Evolutionary conservation across 1,140 invertebrate species (phyloP).

Genomic region (Riptortus pedestris): DNA sequence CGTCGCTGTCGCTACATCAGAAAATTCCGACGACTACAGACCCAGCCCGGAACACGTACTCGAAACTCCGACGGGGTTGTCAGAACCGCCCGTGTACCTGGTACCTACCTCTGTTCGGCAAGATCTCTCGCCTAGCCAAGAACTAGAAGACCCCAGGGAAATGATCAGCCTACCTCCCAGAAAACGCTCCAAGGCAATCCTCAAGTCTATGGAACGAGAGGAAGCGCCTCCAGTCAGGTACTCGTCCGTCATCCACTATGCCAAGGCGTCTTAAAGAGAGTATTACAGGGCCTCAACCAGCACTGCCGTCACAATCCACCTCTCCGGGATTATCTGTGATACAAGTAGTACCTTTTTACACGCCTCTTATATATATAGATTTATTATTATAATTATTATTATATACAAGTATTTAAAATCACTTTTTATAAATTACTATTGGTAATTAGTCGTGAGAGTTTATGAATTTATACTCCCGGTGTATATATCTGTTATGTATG

Average conservation of each 20-base stretch:
- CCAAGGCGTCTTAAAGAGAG: conserved; percentile 45
- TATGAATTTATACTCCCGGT: not conserved
- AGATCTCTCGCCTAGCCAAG: conserved; percentile 33
- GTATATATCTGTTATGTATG: conserved; percentile 2
- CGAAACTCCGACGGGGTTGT: conserved; percentile 29
- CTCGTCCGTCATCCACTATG: conserved; percentile 72
- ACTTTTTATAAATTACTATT: conserved; percentile 12
- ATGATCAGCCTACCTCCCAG: conserved; percentile 58
- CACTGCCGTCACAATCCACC: conserved; percentile 8
- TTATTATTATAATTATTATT: no score
- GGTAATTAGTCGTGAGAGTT: not conserved
- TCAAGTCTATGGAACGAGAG: conserved; percentile 51
- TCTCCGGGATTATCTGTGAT: conserved; percentile 15
- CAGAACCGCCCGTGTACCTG: conserved; percentile 34
- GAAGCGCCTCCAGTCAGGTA: conserved; percentile 46
- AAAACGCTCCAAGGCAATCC: conserved; percentile 66
- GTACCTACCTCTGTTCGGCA: conserved; percentile 18
- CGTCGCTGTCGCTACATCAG: conserved; percentile 32
- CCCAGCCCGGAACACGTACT: conserved; percentile 33
- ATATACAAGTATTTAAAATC: conserved; percentile 5
- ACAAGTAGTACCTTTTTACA: conserved; percentile 18
- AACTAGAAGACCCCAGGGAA: conserved; percentile 39
- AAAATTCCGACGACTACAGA: conserved; percentile 29
- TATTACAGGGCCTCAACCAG: conserved; percentile 6
- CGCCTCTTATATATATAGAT: conserved; percentile 9